A percentile compares a stretch with the other conserved stretches of the same genome.
These are phyloP conservation scores for Geotrypetes seraphini DNA, from an alignment of 2,797 vertebrate genomes.

Conservation along the genomic window DNA sequence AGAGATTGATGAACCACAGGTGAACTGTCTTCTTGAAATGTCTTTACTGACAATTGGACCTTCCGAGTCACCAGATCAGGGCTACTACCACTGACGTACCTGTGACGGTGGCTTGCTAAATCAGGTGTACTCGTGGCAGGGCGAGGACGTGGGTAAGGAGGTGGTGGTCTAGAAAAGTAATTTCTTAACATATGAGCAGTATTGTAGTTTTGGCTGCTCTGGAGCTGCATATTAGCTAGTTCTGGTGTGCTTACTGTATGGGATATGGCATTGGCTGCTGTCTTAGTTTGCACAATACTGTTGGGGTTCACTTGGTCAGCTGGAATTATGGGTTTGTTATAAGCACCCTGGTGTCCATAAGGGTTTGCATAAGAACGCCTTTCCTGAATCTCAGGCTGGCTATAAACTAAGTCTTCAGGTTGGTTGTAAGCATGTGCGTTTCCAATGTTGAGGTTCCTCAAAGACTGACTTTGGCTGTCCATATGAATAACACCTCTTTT, in stretches of 20 bases:
- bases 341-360: constrained; percentile 60
- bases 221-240: constrained; percentile 80
- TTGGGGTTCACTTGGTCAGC: constrained; percentile 60
- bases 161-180: constrained; percentile 79
- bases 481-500: constrained; percentile 65
- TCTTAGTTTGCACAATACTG: constrained; percentile 39
- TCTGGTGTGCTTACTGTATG: constrained; percentile 94
- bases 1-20: constrained; percentile 83
- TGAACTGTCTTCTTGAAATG: constrained; percentile 91
- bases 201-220: constrained; percentile 52
- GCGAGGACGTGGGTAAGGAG: constrained; percentile 78
- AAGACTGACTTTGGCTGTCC: constrained; percentile 84
- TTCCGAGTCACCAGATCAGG: constrained; percentile 87
- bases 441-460: constrained; percentile 89
- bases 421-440: constrained; percentile 83
- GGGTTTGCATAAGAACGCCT: constrained; percentile 63
- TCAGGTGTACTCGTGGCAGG: constrained; percentile 92
- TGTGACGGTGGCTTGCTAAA: constrained; percentile 86
- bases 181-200: constrained; percentile 73
- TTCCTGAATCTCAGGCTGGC: constrained; percentile 90
- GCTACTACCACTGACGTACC: constrained; percentile 80
- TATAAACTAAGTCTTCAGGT: constrained; percentile 83
- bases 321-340: constrained; percentile 62
- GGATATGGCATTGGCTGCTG: constrained; percentile 69
- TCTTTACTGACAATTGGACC: constrained; percentile 92